These are phyloP conservation scores for Crossocerus cetratus DNA, from an alignment of 2,888 invertebrate species.

Conservation along the genomic window DNA sequence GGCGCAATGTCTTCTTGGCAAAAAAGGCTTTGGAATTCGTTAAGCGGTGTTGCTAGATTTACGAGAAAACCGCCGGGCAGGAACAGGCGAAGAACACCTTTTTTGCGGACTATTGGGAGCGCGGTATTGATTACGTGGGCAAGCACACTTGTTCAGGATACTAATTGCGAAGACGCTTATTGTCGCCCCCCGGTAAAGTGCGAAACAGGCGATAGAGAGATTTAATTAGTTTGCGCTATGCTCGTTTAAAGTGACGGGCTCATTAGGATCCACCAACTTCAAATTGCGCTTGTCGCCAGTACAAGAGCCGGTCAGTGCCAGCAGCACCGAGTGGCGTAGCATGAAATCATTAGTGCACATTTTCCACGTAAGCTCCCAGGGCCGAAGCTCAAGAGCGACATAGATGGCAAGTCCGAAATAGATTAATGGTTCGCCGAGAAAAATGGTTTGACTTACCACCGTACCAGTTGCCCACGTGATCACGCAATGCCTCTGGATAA, in stretches of 20 bases:
- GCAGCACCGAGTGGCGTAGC: not conserved
- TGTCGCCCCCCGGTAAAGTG: not conserved
- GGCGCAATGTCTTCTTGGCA: no score
- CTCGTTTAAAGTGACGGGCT: not conserved
- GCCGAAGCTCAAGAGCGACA: not conserved
- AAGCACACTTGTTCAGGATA: not conserved
- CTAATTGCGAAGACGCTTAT: slow-evolving; percentile 1
- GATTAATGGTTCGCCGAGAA: slow-evolving; percentile 6
- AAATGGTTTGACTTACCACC: slow-evolving; percentile 78
- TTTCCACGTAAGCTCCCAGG: not conserved
- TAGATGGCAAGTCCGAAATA: slow-evolving; percentile 16
- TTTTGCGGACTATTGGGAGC: no score
- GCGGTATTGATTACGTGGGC: no score
- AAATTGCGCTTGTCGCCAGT: no score
- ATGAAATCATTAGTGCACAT: not conserved
- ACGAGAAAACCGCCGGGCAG: no score
- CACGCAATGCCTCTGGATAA: slow-evolving; percentile 72
- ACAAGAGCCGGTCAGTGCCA: no score
- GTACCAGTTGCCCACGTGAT: slow-evolving; percentile 78
- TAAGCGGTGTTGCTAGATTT: no score
- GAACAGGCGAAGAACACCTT: no score
- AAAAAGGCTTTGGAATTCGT: no score
- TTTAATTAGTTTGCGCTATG: not conserved
- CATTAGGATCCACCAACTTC: not conserved
- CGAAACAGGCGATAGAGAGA: not conserved